Percentiles rank a stretch among this genome's conserved stretches.
These are phyloP conservation scores for Tetanocera ferruginea DNA, from an alignment of 2,888 invertebrate species.

Conservation along the genomic window DNA sequence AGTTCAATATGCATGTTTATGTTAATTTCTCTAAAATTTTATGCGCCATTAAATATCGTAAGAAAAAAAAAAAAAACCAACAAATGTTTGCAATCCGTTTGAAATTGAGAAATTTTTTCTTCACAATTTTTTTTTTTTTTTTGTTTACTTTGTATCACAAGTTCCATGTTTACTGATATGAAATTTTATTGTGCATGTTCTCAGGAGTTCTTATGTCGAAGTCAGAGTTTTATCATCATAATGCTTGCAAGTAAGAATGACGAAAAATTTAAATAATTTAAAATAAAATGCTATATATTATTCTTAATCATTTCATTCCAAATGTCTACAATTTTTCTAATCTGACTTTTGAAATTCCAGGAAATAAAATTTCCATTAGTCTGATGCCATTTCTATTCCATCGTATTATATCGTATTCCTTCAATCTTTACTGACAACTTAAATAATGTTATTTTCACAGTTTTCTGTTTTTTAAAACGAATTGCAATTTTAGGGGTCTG, in stretches of 20 bases:
- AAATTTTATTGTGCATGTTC: background rate
- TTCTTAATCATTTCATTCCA: too few relatives aligned
- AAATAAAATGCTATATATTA: too few relatives aligned
- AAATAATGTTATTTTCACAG: too few relatives aligned
- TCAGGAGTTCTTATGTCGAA: background rate
- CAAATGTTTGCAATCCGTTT: conserved; percentile 14
- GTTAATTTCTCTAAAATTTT: background rate
- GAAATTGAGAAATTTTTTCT: background rate
- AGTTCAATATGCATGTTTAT: background rate
- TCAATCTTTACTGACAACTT: too few relatives aligned
- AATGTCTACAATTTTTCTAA: too few relatives aligned
- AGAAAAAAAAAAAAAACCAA: background rate
- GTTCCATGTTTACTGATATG: background rate
- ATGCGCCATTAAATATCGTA: background rate
- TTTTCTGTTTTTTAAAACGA: too few relatives aligned
- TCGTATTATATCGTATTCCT: too few relatives aligned
- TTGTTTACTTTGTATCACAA: conserved; percentile 2
- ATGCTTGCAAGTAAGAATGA: too few relatives aligned
- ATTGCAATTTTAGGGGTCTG: too few relatives aligned
- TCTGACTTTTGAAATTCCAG: too few relatives aligned
- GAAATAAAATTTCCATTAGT: too few relatives aligned
- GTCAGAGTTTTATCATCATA: background rate
- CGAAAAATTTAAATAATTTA: background rate
- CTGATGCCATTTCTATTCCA: too few relatives aligned
- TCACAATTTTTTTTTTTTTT: background rate